Evolutionary conservation across 2,888 invertebrate species (phyloP), one percentile per base, ranked within the genome.

Genomic region (Brachypalpus laphriformis): DNA sequence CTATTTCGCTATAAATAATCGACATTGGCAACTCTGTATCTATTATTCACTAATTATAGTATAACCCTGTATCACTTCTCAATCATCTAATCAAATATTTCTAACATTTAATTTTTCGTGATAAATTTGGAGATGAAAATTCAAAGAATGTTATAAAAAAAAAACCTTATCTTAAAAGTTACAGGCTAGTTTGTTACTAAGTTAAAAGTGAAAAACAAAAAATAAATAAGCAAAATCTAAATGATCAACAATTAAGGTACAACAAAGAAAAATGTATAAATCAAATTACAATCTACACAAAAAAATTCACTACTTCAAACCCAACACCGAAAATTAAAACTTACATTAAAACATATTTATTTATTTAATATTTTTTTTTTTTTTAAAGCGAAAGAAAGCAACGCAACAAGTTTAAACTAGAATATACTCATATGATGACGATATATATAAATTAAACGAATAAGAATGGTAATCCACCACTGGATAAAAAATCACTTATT

Each of bases 401-500:
- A 81, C 63, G 31, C n/a, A 65, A 37, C 71, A 75, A 20, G 34
- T 34, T 74, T 80, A 90, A 90, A 90, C 90, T 90, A 90, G 90
- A 90, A 89, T 90, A 90, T 90, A 90, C 90, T 90, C 90, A 86
- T 86, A 72, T 74, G 56, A 59, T 68, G 72, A 63, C 61, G 56
- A 65, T 66, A 81, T 81, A 14, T 85, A 71, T 81, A 75, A 70
- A 76, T 71, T 57, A 54, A 49, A 54, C 22, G 7, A 56, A 42
- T 14, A 74, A 66, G 8, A 59, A 78, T 54, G 40, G 74, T 51
- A 42, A 56, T 74, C 63, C 72, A 81, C 56, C 63, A 78, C 81
- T 87, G 87, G 87, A 87, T 89, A 88, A 87, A 89, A 89, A 90
- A 89, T 90, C 89, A 88, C 89, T 90, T 90, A 90, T 88, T 87